Conservation (phyloP, 2,113 vertebrate species). For the Amazona vittata region DNA sequence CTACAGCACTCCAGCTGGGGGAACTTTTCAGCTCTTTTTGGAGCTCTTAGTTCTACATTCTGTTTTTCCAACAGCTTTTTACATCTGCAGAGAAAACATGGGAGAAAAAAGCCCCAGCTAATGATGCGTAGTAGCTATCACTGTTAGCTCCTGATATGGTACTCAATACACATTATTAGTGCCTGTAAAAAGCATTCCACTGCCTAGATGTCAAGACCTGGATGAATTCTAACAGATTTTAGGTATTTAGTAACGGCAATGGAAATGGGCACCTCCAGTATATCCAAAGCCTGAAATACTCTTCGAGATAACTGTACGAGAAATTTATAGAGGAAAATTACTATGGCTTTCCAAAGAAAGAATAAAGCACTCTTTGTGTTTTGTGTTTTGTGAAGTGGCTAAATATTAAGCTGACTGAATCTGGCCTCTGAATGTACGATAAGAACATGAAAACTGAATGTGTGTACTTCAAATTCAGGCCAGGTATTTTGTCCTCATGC, state of each 20-base stretch:
- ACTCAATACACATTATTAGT: not conserved
- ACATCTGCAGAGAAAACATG: not conserved
- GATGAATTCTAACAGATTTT: not conserved
- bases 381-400: no score
- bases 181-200: not conserved
- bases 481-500: not conserved
- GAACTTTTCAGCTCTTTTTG: not conserved
- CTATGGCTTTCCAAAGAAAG: not conserved
- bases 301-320: not conserved
- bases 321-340: not conserved
- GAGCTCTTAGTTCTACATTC: not conserved
- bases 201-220: not conserved
- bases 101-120: not conserved
- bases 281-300: not conserved
- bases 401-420: slow-evolving; percentile 33
- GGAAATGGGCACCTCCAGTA: not conserved
- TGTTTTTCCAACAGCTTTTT: not conserved
- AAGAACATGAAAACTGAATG: not conserved
- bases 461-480: not conserved
- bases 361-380: slow-evolving; percentile 8
- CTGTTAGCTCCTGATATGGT: not conserved
- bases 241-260: not conserved
- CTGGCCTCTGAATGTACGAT: not conserved
- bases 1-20: not conserved
- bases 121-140: not conserved